phyloP scores from a whole-genome alignment of 2,113 vertebrate species.

The Austrofundulus limnaeus region DNA sequence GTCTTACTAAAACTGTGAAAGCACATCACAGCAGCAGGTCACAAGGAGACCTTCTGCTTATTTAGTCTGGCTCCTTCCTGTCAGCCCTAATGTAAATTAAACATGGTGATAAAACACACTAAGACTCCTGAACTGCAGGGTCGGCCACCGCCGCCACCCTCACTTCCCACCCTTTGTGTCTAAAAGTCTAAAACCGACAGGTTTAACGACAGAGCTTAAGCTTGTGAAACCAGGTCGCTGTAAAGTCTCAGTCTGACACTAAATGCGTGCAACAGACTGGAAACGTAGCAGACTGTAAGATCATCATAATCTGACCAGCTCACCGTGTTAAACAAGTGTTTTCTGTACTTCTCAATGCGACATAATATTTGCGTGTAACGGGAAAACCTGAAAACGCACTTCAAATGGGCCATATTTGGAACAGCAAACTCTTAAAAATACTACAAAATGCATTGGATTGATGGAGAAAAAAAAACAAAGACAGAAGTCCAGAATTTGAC shows the following conservation, averaged over 20 bases:
- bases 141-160: conserved; percentile 31
- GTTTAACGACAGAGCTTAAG: not conserved
- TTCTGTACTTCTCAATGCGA: not conserved
- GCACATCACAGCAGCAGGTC: conserved; percentile 11
- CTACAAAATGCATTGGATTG: no score
- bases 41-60: conserved; percentile 37
- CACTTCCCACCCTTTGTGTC: conserved; percentile 25
- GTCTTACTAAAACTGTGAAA: no score
- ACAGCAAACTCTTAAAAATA: no score
- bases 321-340: conserved; percentile 6
- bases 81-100: conserved; percentile 35
- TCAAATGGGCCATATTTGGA: no score
- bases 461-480: no score
- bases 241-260: conserved; percentile 41
- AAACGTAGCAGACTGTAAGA: conserved; percentile 41
- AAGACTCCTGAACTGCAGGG: conserved; percentile 11
- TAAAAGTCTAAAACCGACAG: conserved; percentile 23
- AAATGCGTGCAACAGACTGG: conserved; percentile 44
- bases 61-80: conserved; percentile 24
- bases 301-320: conserved; percentile 41
- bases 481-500: no score
- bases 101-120: conserved; percentile 13
- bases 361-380: no score
- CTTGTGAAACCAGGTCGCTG: conserved; percentile 58
- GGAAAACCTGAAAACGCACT: no score